A percentile compares a stretch with the other conserved stretches of the same genome.
phyloP scores from a whole-genome alignment of 35 echinoderm and acorn worm genomes.

The Strongylocentrotus purpuratus region DNA sequence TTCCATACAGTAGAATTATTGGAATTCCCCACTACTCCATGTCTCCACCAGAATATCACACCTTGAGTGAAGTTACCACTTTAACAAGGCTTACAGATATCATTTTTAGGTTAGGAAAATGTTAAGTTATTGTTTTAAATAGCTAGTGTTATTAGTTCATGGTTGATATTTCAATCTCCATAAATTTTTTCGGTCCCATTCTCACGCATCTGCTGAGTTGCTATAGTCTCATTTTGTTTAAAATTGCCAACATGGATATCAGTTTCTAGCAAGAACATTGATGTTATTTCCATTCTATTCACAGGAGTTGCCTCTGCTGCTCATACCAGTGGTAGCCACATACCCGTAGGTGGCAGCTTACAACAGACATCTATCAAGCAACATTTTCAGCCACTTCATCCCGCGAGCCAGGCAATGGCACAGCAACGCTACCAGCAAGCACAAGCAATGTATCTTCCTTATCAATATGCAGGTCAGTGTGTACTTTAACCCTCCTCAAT shows the following conservation, averaged over 20 bases:
- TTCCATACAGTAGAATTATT: too few relatives aligned
- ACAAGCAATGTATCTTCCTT: slow-evolving; percentile 52
- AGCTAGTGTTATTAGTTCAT: not conserved
- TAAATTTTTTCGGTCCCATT: not conserved
- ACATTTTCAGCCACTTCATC: not conserved
- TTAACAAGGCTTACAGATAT: too few relatives aligned
- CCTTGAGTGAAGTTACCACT: too few relatives aligned
- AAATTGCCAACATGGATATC: too few relatives aligned
- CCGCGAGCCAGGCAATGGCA: not conserved
- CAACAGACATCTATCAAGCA: slow-evolving; percentile 41
- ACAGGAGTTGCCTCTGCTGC: not conserved
- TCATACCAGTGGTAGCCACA: not conserved
- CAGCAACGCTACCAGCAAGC: not conserved
- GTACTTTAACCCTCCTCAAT: not conserved
- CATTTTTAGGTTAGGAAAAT: too few relatives aligned
- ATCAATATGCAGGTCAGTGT: slow-evolving; percentile 89
- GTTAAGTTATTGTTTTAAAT: too few relatives aligned
- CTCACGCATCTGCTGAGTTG: too few relatives aligned
- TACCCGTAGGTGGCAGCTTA: not conserved
- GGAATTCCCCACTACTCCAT: too few relatives aligned
- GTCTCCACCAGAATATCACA: too few relatives aligned
- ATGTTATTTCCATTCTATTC: not conserved
- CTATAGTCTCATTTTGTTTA: too few relatives aligned
- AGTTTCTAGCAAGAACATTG: not conserved
- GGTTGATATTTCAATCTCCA: not conserved